phyloP scores from a whole-genome alignment of 1,140 invertebrate genomes.

The Lethrus apterus region DNA sequence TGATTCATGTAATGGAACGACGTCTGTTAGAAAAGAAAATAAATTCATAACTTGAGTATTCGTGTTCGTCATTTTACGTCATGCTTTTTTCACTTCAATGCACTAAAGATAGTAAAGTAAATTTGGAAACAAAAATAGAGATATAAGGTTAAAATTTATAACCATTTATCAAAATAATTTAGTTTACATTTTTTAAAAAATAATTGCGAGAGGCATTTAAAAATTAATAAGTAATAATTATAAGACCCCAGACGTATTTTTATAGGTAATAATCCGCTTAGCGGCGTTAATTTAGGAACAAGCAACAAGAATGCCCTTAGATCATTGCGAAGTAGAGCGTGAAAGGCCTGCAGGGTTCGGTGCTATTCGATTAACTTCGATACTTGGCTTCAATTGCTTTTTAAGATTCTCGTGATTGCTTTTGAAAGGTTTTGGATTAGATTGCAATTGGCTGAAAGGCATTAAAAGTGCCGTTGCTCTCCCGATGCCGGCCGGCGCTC shows the following conservation, averaged over 20 bases:
- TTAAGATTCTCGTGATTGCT: constrained; percentile 34
- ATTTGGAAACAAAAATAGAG: background rate
- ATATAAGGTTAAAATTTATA: background rate
- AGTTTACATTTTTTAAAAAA: background rate
- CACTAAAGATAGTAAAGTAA: background rate
- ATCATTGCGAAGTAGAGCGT: constrained; percentile 13
- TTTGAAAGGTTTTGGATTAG: constrained; percentile 34
- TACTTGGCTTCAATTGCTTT: constrained; percentile 36
- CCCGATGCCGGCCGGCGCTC: background rate
- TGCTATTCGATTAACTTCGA: constrained; percentile 33
- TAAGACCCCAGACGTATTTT: background rate
- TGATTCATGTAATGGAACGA: background rate
- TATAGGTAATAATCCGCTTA: background rate
- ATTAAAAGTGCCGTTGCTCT: constrained; percentile 31
- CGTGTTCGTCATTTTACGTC: too few relatives aligned
- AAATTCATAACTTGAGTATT: too few relatives aligned
- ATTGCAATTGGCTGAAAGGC: constrained; percentile 33
- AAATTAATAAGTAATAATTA: too few relatives aligned
- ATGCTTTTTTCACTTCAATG: too few relatives aligned
- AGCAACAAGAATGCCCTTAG: background rate
- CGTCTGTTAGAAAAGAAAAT: background rate
- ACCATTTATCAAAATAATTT: background rate
- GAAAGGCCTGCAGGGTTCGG: constrained; percentile 13
- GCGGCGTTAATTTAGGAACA: background rate
- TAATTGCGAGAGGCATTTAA: background rate